These are phyloP conservation scores for Anaspis maculata DNA, from an alignment of 2,888 invertebrate genomes.

Conservation along the genomic window DNA sequence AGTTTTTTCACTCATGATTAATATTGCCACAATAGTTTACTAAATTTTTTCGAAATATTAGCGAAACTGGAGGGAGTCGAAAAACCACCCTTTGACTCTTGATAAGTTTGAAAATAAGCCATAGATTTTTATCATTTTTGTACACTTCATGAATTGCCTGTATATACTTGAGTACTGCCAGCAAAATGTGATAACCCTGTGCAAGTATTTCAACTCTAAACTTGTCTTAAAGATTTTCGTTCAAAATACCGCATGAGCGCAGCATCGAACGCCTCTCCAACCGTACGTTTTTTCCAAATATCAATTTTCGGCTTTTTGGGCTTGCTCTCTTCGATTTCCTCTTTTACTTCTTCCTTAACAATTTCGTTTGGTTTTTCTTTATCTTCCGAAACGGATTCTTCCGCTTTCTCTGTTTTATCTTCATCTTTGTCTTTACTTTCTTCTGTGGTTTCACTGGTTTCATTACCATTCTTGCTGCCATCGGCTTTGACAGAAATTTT, in stretches of 20 bases:
- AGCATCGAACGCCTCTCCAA: slow-evolving; percentile 66
- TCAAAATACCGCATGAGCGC: slow-evolving; percentile 69
- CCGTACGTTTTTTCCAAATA: slow-evolving; percentile 79
- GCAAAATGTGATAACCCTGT: no score
- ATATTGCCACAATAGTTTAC: no score
- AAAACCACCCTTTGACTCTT: no score
- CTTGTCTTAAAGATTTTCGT: slow-evolving; percentile 50
- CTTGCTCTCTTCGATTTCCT: slow-evolving; percentile 20
- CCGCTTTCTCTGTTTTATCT: slow-evolving; percentile 15
- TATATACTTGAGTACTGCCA: no score
- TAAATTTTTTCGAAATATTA: no score
- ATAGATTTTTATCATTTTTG: no score
- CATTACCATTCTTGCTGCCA: slow-evolving; percentile 16
- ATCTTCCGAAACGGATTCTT: slow-evolving; percentile 15
- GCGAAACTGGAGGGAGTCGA: no score
- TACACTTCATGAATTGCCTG: no score
- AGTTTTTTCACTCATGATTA: no score
- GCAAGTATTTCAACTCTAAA: no score
- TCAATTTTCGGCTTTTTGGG: slow-evolving; percentile 48
- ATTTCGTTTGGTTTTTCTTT: slow-evolving; percentile 16
- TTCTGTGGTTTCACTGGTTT: slow-evolving; percentile 9
- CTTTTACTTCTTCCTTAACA: slow-evolving; percentile 15
- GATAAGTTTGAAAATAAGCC: no score
- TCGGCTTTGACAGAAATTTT: slow-evolving; percentile 14
- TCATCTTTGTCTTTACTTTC: slow-evolving; percentile 14